These are phyloP conservation scores for Pelusios castaneus DNA, from an alignment of 2,113 vertebrate genomes.

Conservation along the genomic window DNA sequence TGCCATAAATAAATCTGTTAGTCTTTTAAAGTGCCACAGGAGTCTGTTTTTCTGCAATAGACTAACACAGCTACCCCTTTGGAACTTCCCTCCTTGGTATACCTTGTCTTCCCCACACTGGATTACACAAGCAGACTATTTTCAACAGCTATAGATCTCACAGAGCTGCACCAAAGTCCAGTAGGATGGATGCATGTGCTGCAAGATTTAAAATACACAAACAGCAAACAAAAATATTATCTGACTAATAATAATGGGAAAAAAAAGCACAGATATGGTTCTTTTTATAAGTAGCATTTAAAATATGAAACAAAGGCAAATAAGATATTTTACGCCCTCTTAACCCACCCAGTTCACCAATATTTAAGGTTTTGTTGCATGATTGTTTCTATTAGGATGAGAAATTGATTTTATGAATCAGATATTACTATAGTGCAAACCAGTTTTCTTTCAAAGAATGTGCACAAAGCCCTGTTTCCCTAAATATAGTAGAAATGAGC, in stretches of 20 bases:
- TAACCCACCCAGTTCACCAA: background rate
- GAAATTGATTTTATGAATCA: background rate
- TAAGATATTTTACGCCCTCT: background rate
- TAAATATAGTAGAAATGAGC: background rate
- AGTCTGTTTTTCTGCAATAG: no score
- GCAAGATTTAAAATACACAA: background rate
- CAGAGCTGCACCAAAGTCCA: background rate
- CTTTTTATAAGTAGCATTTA: background rate
- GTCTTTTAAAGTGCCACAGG: no score
- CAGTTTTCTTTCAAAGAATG: background rate
- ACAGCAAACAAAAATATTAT: background rate
- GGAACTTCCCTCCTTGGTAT: fast-evolving
- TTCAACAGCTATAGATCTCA: background rate
- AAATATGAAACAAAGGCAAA: background rate
- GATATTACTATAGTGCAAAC: background rate
- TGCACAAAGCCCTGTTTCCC: background rate
- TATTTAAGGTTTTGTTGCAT: background rate
- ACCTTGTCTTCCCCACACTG: background rate
- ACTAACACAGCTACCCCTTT: no score
- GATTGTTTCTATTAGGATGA: background rate
- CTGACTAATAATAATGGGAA: background rate
- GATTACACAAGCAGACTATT: background rate
- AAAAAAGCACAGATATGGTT: background rate
- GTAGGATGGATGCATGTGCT: background rate
- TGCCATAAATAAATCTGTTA: no score